Evolutionary conservation across 2,113 vertebrate species (phyloP).

Genomic region (Hystrix cristata): DNA sequence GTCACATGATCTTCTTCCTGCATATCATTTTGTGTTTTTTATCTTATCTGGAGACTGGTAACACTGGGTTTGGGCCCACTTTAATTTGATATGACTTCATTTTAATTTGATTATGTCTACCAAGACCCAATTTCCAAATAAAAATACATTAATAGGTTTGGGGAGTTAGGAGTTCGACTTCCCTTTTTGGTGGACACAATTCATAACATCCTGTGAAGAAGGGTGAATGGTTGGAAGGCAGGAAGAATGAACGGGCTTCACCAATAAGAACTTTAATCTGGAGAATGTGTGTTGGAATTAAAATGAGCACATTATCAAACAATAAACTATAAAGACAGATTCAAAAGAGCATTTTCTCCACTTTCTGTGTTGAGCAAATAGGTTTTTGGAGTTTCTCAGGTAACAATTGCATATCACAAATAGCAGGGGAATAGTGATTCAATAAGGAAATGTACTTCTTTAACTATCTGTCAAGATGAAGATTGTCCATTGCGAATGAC

Average conservation of each 20-base stretch:
- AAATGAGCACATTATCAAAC: background rate
- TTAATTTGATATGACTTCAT: background rate
- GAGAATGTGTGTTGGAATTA: background rate
- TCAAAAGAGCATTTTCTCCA: background rate
- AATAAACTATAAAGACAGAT: background rate
- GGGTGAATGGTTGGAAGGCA: background rate
- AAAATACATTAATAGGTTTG: background rate
- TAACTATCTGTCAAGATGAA: background rate
- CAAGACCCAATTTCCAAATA: background rate
- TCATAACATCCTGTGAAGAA: background rate
- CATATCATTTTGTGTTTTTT: background rate
- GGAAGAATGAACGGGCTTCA: background rate
- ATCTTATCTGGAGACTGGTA: background rate
- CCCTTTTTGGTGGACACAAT: background rate
- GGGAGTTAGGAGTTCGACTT: background rate
- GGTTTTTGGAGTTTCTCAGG: background rate
- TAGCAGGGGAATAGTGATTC: background rate
- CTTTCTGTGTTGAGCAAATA: background rate
- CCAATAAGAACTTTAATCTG: background rate
- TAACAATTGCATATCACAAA: background rate
- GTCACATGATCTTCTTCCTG: background rate
- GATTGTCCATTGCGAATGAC: background rate
- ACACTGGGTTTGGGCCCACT: background rate
- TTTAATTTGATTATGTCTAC: background rate
- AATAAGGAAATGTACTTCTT: background rate